phyloP scores from a whole-genome alignment of 1,140 invertebrate species.

The Episyrphus balteatus region DNA sequence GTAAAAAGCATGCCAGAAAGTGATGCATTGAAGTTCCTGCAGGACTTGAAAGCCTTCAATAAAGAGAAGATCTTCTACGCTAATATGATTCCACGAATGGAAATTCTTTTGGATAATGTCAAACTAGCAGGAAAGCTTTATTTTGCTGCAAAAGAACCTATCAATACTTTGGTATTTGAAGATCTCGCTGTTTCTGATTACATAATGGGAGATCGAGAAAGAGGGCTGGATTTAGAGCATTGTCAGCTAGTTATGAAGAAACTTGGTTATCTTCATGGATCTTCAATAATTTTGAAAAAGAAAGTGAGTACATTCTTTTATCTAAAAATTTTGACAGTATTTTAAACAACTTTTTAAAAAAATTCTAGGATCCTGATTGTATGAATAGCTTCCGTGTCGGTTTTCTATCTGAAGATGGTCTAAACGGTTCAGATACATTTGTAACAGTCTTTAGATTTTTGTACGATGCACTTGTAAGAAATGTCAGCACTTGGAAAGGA shows the following conservation, averaged over 20 bases:
- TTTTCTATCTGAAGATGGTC: constrained; percentile 16
- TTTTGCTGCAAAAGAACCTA: constrained; percentile 13
- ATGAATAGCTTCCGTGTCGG: constrained; percentile 16
- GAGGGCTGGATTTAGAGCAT: constrained; percentile 21
- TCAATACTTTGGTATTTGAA: constrained; percentile 27
- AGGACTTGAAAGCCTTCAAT: constrained; percentile 20
- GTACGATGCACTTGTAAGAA: constrained; percentile 13
- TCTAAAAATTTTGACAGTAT: no score
- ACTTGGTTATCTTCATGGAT: constrained; percentile 27
- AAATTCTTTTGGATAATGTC: constrained; percentile 17
- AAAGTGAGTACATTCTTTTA: constrained; percentile 18
- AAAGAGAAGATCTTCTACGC: constrained; percentile 25
- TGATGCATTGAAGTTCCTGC: constrained; percentile 17
- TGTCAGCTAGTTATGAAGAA: constrained; percentile 23
- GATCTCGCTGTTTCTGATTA: constrained; percentile 19
- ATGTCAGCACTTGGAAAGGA: constrained; percentile 36
- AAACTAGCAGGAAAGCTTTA: constrained; percentile 22
- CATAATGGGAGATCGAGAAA: constrained; percentile 19
- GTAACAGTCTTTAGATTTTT: constrained; percentile 20
- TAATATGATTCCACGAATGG: constrained; percentile 23
- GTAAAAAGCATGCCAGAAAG: constrained; percentile 23
- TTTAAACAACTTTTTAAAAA: no score
- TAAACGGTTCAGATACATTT: constrained; percentile 13
- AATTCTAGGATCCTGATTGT: constrained; percentile 13
- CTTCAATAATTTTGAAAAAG: constrained; percentile 19